phyloP scores from a whole-genome alignment of 2,113 vertebrate genomes.

The Nibea coibor region DNA sequence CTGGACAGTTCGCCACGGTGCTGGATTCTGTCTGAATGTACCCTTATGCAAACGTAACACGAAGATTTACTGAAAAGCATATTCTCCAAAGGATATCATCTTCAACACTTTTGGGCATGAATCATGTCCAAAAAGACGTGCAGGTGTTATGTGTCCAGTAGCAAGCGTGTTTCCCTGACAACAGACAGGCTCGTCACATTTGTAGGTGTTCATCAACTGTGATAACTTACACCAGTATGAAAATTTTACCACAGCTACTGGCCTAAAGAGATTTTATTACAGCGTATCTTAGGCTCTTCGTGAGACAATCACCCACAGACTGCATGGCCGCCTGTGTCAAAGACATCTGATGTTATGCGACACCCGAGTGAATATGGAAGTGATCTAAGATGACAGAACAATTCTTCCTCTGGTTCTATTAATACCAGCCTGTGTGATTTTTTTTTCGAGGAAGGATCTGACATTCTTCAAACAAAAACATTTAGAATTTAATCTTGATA shows the following conservation, averaged over 20 bases:
- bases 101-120: not conserved
- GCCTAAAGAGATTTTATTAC: not conserved
- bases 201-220: not conserved
- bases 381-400: slow-evolving; percentile 2
- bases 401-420: slow-evolving; percentile 7
- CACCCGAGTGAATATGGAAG: slow-evolving; percentile 15
- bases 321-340: not conserved
- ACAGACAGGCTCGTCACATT: slow-evolving; percentile 1
- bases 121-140: not conserved
- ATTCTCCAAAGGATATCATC: not conserved
- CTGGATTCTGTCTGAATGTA: too few relatives aligned
- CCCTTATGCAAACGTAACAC: not conserved
- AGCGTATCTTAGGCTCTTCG: not conserved
- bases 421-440: not conserved
- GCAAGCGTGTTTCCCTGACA: not conserved
- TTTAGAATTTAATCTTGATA: not conserved
- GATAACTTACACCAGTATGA: not conserved
- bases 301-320: not conserved
- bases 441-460: not conserved
- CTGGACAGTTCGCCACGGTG: too few relatives aligned
- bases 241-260: not conserved
- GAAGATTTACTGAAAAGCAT: not conserved
- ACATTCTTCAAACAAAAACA: not conserved
- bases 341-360: not conserved
- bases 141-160: not conserved